A percentile compares a stretch with the other conserved stretches of the same genome.
Evolutionary conservation across 2,888 invertebrate genomes (phyloP).

Genomic region (Drosophila crucigera): DNA sequence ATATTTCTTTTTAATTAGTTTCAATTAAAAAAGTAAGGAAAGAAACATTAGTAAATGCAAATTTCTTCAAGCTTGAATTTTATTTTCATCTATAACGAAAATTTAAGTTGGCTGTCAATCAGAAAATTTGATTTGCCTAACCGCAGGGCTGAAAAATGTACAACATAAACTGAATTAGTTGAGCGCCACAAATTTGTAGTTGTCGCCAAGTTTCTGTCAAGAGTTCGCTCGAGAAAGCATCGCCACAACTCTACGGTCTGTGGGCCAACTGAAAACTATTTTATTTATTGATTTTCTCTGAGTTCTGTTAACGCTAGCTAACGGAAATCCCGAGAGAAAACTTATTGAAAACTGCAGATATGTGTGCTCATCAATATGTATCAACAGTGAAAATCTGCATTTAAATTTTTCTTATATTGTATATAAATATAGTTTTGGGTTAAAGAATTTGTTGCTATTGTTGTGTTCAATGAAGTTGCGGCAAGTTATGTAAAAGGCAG

Average conservation of each 20-base stretch:
- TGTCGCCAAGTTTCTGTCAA: conserved; percentile 27
- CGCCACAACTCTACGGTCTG: conserved; percentile 15
- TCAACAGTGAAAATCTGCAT: background rate
- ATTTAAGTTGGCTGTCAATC: background rate
- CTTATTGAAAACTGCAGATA: background rate
- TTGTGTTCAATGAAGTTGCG: background rate
- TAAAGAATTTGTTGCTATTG: conserved; percentile 21
- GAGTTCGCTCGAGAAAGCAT: conserved; percentile 4
- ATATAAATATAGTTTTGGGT: background rate
- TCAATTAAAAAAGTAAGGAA: background rate
- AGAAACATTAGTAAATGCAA: background rate
- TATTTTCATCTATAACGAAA: background rate
- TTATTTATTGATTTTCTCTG: background rate
- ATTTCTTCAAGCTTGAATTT: background rate
- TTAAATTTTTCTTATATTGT: background rate
- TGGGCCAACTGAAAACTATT: background rate
- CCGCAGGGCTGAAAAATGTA: conserved; percentile 18
- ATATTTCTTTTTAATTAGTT: background rate
- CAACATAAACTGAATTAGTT: conserved; percentile 58
- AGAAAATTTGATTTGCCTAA: conserved; percentile 1
- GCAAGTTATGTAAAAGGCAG: background rate
- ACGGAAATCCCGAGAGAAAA: background rate
- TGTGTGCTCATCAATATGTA: background rate
- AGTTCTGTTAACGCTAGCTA: background rate
- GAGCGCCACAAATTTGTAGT: conserved; percentile 29